These are phyloP conservation scores for Loxodonta africana DNA, from an alignment of 2,113 vertebrate genomes.

Conservation along the genomic window DNA sequence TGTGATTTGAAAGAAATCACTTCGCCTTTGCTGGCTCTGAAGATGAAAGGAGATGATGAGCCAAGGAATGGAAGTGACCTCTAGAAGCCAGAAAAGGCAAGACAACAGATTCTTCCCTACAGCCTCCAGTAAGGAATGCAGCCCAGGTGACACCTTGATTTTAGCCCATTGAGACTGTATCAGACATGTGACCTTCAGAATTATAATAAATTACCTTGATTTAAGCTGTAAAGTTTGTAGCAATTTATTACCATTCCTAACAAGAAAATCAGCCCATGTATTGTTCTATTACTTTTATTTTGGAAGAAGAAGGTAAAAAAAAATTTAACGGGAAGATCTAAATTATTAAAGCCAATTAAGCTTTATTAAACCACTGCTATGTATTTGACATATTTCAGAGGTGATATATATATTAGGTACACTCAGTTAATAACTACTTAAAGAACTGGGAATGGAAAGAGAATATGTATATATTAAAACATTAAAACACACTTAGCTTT, in stretches of 20 bases:
- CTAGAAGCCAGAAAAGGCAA: neutral
- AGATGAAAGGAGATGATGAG: neutral
- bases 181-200: neutral
- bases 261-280: neutral
- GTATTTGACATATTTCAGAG: neutral
- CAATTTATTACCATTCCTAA: neutral
- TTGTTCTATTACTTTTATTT: neutral
- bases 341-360: conserved; percentile 20
- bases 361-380: neutral
- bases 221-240: neutral
- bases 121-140: too few relatives aligned
- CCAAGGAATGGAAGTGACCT: neutral
- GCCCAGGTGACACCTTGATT: too few relatives aligned
- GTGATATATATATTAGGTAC: neutral
- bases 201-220: neutral
- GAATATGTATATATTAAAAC: neutral
- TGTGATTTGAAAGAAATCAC: neutral
- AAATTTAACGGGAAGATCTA: neutral
- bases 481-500: neutral
- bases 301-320: neutral
- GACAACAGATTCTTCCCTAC: neutral
- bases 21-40: neutral
- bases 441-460: neutral
- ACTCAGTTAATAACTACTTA: neutral
- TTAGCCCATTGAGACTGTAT: neutral